Base-by-base conservation (phyloP, 2,113 vertebrate genomes). In the Oreotrochilus melanogaster region DNA sequence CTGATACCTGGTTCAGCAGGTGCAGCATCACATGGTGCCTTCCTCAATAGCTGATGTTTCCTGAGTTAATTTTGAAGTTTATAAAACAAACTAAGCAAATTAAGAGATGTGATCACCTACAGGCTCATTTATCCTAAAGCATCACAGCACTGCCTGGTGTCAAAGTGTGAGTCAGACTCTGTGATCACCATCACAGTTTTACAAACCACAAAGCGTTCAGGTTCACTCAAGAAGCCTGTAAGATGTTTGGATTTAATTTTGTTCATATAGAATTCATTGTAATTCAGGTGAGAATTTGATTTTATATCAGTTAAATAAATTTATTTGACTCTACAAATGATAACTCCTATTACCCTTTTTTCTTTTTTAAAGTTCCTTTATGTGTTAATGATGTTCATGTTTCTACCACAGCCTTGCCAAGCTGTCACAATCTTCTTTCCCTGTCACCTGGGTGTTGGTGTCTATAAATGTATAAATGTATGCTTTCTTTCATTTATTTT, bases 1-100 rank as follows among this genome's bases (percentile, higher is more conserved):
- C 70, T 93, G 89, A 53, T 81, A 83, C 54, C 67, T 75, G 67
- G 78, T 91, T 92, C 75, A 91, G 93, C 88, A 88, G 78, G 45
- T 57, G 57, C 31, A n/a, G 51, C n/a, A 56, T 85, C 81, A 62
- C 31, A 19, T 30, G 28, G 57, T 88, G 42, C 80, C 43, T 67
- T 62, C 37, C 51, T 83, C 67, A 33, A 14, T 10, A 88, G 79
- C 48, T 64, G 78, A 93, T 78, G 19, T 33, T 90, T 74, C 45
- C 88, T 67, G 53, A 90, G 53, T 88, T 82, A 1, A 31, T 93
- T 81, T 81, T 10, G 16, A 82, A 72, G 61, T 57, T 81, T 65
- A 35, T 65, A 83, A 80, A 95, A 86, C 50, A 11, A 4, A 3
- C 43, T 57, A 51, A 67, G 48, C n/a, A 51, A 81, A 71, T 84